Percentiles rank a stretch among this genome's conserved stretches.
Evolutionary conservation across 2,888 invertebrate species (phyloP).

Genomic region (Polymixis flavicincta): DNA sequence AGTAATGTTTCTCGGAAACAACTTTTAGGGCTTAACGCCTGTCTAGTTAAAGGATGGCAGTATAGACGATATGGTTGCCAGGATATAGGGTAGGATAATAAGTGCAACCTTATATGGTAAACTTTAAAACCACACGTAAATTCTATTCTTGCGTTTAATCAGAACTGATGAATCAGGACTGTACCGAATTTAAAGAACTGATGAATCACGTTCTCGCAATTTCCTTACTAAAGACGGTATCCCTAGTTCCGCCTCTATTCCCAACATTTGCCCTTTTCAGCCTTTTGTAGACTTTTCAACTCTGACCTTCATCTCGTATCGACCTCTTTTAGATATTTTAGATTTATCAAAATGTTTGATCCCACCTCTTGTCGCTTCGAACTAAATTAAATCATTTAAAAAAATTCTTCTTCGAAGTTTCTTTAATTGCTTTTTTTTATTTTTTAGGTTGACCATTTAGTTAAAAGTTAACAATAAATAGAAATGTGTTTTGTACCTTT

Average conservation of each 20-base stretch:
- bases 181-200: not conserved
- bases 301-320: slow-evolving; percentile 19
- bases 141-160: slow-evolving; percentile 6
- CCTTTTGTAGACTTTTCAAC: slow-evolving; percentile 26
- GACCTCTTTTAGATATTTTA: slow-evolving; percentile 25
- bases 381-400: too few species aligned
- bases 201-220: slow-evolving; percentile 37
- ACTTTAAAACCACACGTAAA: not conserved
- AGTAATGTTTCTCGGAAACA: too few species aligned
- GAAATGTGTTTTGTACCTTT: slow-evolving; percentile 21
- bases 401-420: too few species aligned
- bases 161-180: slow-evolving; percentile 19
- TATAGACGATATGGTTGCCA: not conserved
- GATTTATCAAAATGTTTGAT: slow-evolving; percentile 40
- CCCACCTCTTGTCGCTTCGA: too few species aligned
- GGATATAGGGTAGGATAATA: slow-evolving; percentile 9
- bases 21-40: too few species aligned
- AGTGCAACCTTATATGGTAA: not conserved
- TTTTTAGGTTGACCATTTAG: not conserved
- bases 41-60: too few species aligned
- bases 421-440: too few species aligned
- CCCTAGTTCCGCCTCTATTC: not conserved
- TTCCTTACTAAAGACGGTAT: not conserved
- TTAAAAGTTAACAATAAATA: slow-evolving; percentile 23
- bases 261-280: not conserved